Percentiles rank a stretch among this genome's conserved stretches.
These are phyloP conservation scores for Nomada ruficornis DNA, from an alignment of 2,888 invertebrate species.

Conservation along the genomic window DNA sequence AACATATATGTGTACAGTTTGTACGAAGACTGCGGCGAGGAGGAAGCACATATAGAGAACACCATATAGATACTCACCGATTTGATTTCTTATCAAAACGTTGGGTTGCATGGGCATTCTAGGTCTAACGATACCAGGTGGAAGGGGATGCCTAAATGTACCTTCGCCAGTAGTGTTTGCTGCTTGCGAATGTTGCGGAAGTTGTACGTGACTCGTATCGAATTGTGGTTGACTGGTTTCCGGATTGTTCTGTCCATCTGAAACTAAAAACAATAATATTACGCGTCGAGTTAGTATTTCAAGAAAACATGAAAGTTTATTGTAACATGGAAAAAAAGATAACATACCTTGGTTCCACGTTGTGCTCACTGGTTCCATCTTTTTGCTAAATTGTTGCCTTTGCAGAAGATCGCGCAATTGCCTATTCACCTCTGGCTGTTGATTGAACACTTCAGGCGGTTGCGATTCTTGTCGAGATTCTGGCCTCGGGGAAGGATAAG, in stretches of 20 bases:
- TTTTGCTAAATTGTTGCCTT: slow-evolving; percentile 89
- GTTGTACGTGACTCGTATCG: slow-evolving; percentile 77
- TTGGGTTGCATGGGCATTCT: slow-evolving; percentile 84
- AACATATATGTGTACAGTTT: background rate
- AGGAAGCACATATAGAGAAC: background rate
- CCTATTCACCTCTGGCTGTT: slow-evolving; percentile 88
- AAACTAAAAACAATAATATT: slow-evolving; percentile 1
- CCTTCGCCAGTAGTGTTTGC: slow-evolving; percentile 85
- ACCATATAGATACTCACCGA: slow-evolving; percentile 69
- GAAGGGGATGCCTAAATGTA: slow-evolving; percentile 90
- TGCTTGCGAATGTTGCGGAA: slow-evolving; percentile 78
- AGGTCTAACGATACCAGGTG: slow-evolving; percentile 86
- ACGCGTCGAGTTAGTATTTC: background rate
- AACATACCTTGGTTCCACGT: slow-evolving; percentile 80
- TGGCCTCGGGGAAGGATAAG: slow-evolving; percentile 85
- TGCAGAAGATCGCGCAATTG: slow-evolving; percentile 93
- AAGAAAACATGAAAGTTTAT: background rate
- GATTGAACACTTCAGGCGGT: slow-evolving; percentile 78
- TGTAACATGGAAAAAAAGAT: background rate
- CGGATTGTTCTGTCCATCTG: slow-evolving; percentile 75
- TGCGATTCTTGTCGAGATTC: slow-evolving; percentile 78
- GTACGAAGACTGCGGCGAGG: no score
- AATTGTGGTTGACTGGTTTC: slow-evolving; percentile 78
- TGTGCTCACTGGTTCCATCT: slow-evolving; percentile 84
- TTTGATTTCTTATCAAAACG: slow-evolving; percentile 79